Conservation (phyloP, 2,113 vertebrate genomes). For the Odontesthes bonariensis region DNA sequence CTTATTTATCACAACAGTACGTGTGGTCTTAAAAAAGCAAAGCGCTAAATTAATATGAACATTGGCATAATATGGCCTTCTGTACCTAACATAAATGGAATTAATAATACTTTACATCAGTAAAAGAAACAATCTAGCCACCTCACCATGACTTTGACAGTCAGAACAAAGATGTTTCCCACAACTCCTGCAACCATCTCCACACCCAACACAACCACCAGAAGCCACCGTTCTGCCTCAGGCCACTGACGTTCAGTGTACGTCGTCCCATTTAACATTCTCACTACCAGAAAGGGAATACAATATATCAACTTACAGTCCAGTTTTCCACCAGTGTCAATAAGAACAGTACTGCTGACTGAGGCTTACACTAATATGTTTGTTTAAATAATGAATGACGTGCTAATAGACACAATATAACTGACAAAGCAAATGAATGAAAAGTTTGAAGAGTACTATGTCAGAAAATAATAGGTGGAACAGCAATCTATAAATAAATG, state of each 20-base stretch:
- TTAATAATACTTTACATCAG: neutral
- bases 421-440: no score
- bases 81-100: neutral
- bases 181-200: slow-evolving; percentile 77
- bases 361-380: no score
- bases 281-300: slow-evolving; percentile 61
- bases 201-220: slow-evolving; percentile 69
- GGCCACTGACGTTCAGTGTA: slow-evolving; percentile 44
- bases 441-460: no score
- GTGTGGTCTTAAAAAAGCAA: neutral
- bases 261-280: slow-evolving; percentile 53
- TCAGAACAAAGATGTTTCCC: slow-evolving; percentile 75
- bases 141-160: slow-evolving; percentile 78
- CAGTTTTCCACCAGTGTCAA: neutral
- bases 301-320: neutral
- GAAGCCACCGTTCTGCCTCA: slow-evolving; percentile 64
- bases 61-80: neutral
- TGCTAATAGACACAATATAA: neutral
- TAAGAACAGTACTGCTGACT: rapidly evolving
- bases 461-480: no score
- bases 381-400: neutral
- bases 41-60: neutral
- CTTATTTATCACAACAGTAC: neutral
- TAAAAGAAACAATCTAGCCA: neutral
- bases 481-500: no score